Conservation (phyloP, 2,113 vertebrate genomes). For the Pavo muticus region DNA sequence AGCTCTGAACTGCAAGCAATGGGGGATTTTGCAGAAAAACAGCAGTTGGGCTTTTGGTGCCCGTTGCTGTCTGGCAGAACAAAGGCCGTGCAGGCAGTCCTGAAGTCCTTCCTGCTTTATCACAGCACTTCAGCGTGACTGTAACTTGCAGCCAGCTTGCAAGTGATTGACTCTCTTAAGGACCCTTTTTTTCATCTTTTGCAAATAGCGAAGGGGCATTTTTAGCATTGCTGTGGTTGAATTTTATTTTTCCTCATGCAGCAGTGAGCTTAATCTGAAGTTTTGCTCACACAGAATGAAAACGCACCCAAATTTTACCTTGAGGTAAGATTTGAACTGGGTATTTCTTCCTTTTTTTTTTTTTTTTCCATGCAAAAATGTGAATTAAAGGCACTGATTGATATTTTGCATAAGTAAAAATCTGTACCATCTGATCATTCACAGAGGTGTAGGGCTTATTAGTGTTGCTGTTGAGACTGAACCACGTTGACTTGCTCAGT, state of each 20-base stretch:
- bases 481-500: neutral
- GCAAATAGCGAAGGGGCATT: neutral
- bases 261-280: neutral
- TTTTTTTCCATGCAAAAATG: neutral
- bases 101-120: neutral
- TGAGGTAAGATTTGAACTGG: neutral
- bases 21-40: neutral
- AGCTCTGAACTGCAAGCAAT: neutral
- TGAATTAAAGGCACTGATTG: neutral
- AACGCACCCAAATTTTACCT: neutral
- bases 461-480: neutral
- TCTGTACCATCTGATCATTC: neutral
- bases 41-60: neutral
- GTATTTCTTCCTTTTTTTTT: neutral
- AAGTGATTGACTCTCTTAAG: neutral
- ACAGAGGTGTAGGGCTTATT: neutral
- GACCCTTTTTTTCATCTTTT: neutral
- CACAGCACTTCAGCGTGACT: neutral
- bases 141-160: neutral
- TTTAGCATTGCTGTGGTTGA: constrained; percentile 6
- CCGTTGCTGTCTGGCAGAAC: rapidly evolving
- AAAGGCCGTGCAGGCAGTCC: neutral
- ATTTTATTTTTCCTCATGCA: constrained; percentile 4
- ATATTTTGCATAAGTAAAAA: neutral
- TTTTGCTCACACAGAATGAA: neutral